A percentile compares a stretch with the other conserved stretches of the same genome.
phyloP scores from a whole-genome alignment of 92 coral and sea anemone genomes.

The Phenganax stokvisi region DNA sequence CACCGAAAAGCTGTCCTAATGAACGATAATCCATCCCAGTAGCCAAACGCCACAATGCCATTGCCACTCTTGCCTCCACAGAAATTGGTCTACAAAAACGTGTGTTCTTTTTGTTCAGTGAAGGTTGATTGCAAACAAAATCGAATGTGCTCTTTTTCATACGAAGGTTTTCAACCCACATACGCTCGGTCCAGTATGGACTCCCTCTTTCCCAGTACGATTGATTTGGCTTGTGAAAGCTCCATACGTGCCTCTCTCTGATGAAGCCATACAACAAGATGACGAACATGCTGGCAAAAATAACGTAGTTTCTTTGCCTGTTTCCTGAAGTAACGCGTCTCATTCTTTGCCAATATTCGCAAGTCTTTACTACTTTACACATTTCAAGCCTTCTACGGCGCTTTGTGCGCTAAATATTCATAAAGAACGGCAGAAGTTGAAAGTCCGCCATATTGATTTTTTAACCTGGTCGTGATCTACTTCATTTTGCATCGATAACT shows the following conservation, averaged over 20 bases:
- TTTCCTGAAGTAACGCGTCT: too few relatives aligned
- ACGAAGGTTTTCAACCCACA: constrained; percentile 16
- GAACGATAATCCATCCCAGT: constrained; percentile 47
- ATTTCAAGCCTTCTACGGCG: too few relatives aligned
- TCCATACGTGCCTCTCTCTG: constrained; percentile 26
- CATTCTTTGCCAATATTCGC: too few relatives aligned
- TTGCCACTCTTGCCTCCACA: constrained; percentile 42
- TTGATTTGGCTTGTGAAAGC: constrained; percentile 16
- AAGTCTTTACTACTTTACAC: too few relatives aligned
- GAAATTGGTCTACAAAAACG: constrained; percentile 43
- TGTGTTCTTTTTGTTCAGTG: constrained; percentile 24
- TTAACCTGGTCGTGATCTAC: too few relatives aligned
- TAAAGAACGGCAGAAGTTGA: too few relatives aligned
- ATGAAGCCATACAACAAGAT: not conserved
- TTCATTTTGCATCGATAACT: too few relatives aligned
- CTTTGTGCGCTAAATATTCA: too few relatives aligned
- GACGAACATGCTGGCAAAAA: too few relatives aligned
- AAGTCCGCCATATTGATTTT: too few relatives aligned
- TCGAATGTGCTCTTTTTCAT: constrained; percentile 18
- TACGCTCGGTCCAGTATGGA: constrained; percentile 14
- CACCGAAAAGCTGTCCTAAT: constrained; percentile 38
- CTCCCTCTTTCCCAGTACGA: constrained; percentile 23
- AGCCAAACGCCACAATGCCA: constrained; percentile 53
- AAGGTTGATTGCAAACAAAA: constrained; percentile 27
- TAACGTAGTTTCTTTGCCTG: too few relatives aligned